Evolutionary conservation across 2,888 invertebrate genomes (phyloP).

Genomic region (Lepidocyrtinus sp.): DNA sequence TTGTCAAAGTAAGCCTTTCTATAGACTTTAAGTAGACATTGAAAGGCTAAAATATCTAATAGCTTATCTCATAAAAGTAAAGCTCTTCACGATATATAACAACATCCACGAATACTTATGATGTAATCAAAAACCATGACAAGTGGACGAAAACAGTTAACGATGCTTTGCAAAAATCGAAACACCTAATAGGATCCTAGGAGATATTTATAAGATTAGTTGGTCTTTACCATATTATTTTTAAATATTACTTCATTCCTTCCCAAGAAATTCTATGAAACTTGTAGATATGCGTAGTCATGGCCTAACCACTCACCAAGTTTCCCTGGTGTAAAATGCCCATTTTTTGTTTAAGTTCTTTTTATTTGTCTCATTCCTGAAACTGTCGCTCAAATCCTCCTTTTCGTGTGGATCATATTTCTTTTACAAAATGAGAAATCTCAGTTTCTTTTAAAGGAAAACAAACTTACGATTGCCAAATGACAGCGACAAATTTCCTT

Average conservation of each 20-base stretch:
- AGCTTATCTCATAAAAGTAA: too few relatives aligned
- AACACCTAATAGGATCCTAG: slow-evolving; percentile 50
- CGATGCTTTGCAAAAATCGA: slow-evolving; percentile 66
- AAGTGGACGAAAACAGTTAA: slow-evolving; percentile 68
- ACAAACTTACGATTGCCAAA: background rate
- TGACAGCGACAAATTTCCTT: background rate
- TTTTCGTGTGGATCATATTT: background rate
- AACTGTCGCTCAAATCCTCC: background rate
- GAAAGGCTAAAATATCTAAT: background rate
- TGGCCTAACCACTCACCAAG: background rate
- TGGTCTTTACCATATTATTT: slow-evolving; percentile 12
- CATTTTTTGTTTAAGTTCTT: background rate
- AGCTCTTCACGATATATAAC: too few relatives aligned
- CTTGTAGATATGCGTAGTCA: background rate
- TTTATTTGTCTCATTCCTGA: background rate
- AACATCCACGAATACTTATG: slow-evolving; percentile 69
- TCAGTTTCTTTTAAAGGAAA: too few relatives aligned
- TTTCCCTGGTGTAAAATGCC: background rate
- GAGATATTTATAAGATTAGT: slow-evolving; percentile 20
- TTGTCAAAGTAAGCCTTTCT: slow-evolving; percentile 96
- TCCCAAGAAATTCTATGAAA: slow-evolving; percentile 25
- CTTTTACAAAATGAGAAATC: too few relatives aligned
- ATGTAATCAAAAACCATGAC: slow-evolving; percentile 67
- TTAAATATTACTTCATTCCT: background rate
- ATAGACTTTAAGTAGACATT: slow-evolving; percentile 59